Conservation (phyloP, 2,888 invertebrate species). For the Pachydiplax longipennis region DNA sequence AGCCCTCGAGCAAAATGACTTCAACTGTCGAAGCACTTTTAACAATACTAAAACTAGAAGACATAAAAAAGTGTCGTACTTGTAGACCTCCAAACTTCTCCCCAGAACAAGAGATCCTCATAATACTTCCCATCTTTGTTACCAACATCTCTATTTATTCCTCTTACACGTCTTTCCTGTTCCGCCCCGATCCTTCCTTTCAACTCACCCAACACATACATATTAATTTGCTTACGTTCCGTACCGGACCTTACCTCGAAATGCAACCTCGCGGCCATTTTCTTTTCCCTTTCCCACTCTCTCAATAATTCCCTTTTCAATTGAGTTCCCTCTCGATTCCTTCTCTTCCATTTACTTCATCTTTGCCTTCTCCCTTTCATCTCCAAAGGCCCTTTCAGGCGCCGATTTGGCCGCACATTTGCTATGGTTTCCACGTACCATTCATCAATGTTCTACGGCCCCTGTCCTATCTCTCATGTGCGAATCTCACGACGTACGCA, state of each 20-base stretch:
- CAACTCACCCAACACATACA: neutral
- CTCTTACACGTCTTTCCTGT: neutral
- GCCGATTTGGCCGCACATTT: neutral
- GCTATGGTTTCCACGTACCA: neutral
- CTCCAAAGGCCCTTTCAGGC: neutral
- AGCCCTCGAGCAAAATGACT: too few relatives aligned
- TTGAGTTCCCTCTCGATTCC: neutral
- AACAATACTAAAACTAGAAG: too few relatives aligned
- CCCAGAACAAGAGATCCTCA: too few relatives aligned
- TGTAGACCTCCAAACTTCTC: too few relatives aligned
- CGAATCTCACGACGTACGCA: neutral
- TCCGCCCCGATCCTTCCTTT: neutral
- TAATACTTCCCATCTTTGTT: neutral
- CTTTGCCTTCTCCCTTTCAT: neutral
- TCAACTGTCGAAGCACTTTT: too few relatives aligned
- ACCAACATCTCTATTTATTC: neutral
- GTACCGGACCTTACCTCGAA: neutral
- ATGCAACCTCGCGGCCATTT: neutral
- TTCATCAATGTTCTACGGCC: neutral
- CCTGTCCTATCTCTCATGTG: neutral
- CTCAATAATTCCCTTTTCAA: neutral
- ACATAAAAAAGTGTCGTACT: too few relatives aligned
- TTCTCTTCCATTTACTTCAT: neutral
- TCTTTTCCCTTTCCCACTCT: neutral
- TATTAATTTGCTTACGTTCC: neutral